These are phyloP conservation scores for Phenganax marumi DNA, from an alignment of 92 coral and sea anemone genomes.

Conservation along the genomic window DNA sequence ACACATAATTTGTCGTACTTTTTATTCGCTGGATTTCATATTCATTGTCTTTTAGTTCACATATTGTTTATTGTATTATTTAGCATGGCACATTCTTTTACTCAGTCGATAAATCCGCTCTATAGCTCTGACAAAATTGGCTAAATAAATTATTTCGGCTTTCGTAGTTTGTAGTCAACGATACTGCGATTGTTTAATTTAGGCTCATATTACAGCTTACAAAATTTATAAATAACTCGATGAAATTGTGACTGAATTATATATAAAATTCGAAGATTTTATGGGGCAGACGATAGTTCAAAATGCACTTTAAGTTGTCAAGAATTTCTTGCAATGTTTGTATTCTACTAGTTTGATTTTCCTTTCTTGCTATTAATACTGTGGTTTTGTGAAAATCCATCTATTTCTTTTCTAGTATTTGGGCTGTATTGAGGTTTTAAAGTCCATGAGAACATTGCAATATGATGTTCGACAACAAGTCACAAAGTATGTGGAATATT, in stretches of 20 bases:
- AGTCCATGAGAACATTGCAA: constrained; percentile 95
- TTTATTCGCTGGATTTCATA: neutral
- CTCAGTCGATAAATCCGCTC: neutral
- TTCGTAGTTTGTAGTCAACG: neutral
- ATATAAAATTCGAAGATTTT: too few species aligned
- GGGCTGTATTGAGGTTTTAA: constrained; percentile 86
- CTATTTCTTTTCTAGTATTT: constrained; percentile 65
- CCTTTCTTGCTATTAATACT: neutral
- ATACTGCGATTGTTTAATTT: neutral
- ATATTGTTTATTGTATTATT: neutral
- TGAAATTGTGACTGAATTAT: too few species aligned
- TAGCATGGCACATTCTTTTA: neutral
- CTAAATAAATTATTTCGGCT: constrained; percentile 2
- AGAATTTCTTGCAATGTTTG: too few species aligned
- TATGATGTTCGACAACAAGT: constrained; percentile 94
- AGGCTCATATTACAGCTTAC: too few species aligned
- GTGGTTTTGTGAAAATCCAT: neutral
- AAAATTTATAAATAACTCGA: too few species aligned
- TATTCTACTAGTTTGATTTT: neutral
- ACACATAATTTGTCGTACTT: neutral
- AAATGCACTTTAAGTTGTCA: too few species aligned
- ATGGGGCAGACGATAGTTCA: too few species aligned
- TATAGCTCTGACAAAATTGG: neutral
- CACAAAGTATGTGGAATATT: constrained; percentile 64
- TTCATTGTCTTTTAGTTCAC: neutral